These are phyloP conservation scores for Ariopsis seemanni DNA, from an alignment of 2,113 vertebrate genomes.

Conservation along the genomic window DNA sequence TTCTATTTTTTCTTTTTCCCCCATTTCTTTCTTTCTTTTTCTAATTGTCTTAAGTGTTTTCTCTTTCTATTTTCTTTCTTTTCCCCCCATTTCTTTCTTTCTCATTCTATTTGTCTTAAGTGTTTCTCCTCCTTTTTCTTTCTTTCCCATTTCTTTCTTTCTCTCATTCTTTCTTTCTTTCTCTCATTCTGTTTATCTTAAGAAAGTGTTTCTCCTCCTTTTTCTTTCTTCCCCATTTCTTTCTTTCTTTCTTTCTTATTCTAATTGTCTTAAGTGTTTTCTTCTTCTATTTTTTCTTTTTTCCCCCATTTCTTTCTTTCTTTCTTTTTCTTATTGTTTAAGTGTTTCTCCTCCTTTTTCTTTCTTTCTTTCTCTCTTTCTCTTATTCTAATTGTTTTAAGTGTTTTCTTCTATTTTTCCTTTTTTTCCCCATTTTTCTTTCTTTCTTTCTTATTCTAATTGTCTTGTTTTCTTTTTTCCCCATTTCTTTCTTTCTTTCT, in stretches of 20 bases:
- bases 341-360: background rate
- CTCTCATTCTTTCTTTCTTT: background rate
- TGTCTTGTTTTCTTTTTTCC: background rate
- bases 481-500: background rate
- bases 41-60: background rate
- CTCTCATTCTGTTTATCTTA: background rate
- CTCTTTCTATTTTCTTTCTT: background rate
- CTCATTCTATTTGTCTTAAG: no score
- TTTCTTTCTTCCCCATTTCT: background rate
- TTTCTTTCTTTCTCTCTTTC: background rate
- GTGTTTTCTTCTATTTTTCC: background rate
- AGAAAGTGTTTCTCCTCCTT: background rate
- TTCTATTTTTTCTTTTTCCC: no score
- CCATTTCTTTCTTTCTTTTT: background rate
- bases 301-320: background rate
- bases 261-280: background rate
- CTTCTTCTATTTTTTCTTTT: background rate
- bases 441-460: background rate
- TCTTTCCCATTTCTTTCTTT: background rate
- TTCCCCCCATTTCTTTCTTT: background rate
- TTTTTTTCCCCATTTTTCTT: background rate
- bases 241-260: background rate
- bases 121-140: background rate
- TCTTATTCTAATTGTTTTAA: background rate
- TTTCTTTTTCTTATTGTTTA: background rate